Percentiles rank a stretch among this genome's conserved stretches.
phyloP scores from a whole-genome alignment of 2,797 vertebrate species.

The Carduelis carduelis region DNA sequence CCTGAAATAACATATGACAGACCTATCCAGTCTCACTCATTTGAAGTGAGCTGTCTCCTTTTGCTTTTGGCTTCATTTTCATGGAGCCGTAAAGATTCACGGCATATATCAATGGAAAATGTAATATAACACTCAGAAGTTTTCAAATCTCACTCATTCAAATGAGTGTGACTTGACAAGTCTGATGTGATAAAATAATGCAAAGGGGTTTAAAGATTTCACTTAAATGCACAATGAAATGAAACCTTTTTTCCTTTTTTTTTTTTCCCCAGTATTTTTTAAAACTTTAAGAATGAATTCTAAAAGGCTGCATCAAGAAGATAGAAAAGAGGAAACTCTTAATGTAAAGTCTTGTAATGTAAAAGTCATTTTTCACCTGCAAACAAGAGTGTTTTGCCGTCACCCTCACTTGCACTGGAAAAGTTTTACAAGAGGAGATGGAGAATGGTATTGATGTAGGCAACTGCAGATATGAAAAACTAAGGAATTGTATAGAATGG shows the following conservation, averaged over 20 bases:
- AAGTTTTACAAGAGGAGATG: not conserved
- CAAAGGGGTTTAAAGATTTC: slow-evolving; percentile 51
- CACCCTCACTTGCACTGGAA: not conserved
- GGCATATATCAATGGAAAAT: slow-evolving; percentile 61
- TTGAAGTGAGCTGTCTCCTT: slow-evolving; percentile 34
- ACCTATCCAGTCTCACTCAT: slow-evolving; percentile 39
- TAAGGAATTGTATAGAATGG: not conserved
- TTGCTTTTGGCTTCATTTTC: slow-evolving; percentile 56
- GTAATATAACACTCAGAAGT: slow-evolving; percentile 70
- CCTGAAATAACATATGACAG: slow-evolving; percentile 53
- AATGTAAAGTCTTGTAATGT: not conserved
- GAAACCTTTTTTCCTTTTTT: not conserved
- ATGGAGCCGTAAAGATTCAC: slow-evolving; percentile 34
- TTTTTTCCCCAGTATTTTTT: rapidly evolving
- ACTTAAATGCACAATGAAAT: slow-evolving; percentile 34
- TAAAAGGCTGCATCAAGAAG: not conserved
- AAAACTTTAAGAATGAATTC: not conserved
- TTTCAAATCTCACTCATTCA: slow-evolving; percentile 74
- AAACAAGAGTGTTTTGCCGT: not conserved
- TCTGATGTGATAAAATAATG: slow-evolving; percentile 56
- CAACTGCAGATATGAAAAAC: not conserved
- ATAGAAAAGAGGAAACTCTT: not conserved
- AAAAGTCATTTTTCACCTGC: not conserved
- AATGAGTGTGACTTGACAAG: slow-evolving; percentile 73
- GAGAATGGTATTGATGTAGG: not conserved